phyloP scores from a whole-genome alignment of 2,888 invertebrate species.

The Eupithecia subumbrata region DNA sequence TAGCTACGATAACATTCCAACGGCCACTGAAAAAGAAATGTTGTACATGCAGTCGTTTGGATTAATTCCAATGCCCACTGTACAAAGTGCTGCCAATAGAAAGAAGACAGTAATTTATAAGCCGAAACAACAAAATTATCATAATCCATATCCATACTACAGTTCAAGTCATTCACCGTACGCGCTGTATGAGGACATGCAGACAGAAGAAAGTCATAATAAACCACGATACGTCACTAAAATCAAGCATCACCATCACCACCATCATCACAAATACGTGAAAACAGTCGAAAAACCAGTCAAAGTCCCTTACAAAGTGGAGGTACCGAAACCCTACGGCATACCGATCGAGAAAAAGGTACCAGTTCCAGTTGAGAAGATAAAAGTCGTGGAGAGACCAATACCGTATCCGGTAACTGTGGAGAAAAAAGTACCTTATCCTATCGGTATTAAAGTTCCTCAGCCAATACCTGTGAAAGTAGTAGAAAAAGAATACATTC shows the following conservation, averaged over 20 bases:
- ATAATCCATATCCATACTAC: conserved; percentile 69
- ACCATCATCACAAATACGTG: conserved; percentile 86
- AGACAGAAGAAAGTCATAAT: conserved; percentile 60
- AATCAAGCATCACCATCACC: conserved; percentile 86
- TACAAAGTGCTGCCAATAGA: conserved; percentile 50
- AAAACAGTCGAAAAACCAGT: conserved; percentile 85
- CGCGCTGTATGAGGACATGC: conserved; percentile 56
- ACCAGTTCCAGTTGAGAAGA: conserved; percentile 66
- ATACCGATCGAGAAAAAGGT: conserved; percentile 75
- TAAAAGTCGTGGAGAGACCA: conserved; percentile 67
- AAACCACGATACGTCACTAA: conserved; percentile 67
- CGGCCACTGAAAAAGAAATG: conserved; percentile 56
- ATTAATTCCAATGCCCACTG: conserved; percentile 60
- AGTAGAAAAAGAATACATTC: conserved; percentile 77
- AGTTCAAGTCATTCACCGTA: conserved; percentile 56
- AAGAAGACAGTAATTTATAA: conserved; percentile 68
- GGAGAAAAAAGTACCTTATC: conserved; percentile 77
- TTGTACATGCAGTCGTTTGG: conserved; percentile 72
- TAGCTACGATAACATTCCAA: conserved; percentile 31
- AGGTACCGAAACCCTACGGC: conserved; percentile 84
- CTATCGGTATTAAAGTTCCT: conserved; percentile 74
- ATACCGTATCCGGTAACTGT: conserved; percentile 76
- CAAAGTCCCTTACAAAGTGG: conserved; percentile 78
- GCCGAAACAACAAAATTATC: conserved; percentile 61
- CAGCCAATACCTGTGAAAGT: conserved; percentile 81